Conservation (phyloP, 2,888 invertebrate genomes). For the Galerucella pusilla region DNA sequence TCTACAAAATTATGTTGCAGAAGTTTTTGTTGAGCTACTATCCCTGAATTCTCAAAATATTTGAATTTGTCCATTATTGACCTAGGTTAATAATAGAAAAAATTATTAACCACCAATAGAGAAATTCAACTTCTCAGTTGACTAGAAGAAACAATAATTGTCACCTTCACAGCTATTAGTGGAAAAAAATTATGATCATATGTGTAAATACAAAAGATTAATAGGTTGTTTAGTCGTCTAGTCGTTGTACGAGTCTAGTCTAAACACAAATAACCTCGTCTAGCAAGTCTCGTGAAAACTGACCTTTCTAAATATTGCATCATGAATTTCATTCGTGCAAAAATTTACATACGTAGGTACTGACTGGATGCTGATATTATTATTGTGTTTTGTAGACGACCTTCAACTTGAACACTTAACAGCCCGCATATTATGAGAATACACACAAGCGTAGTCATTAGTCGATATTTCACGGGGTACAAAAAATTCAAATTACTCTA, state of each 20-base stretch:
- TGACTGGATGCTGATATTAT: constrained; percentile 39
- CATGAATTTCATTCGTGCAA: constrained; percentile 42
- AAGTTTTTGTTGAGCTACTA: too few species aligned
- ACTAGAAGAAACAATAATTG: too few species aligned
- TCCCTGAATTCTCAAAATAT: too few species aligned
- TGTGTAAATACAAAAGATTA: neutral
- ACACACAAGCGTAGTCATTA: neutral
- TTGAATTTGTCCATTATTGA: too few species aligned
- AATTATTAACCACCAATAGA: too few species aligned
- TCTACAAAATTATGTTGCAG: too few species aligned
- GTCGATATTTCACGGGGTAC: neutral
- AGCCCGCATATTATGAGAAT: constrained; percentile 23
- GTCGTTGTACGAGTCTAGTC: constrained; percentile 30
- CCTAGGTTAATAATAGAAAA: too few species aligned
- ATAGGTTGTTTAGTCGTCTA: constrained; percentile 13
- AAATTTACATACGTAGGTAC: constrained; percentile 41
- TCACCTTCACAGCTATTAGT: too few species aligned
- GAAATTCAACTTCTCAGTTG: too few species aligned
- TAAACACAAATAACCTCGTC: constrained; percentile 38
- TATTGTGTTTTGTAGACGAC: constrained; percentile 44
- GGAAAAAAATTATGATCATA: neutral
- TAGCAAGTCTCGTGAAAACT: constrained; percentile 42
- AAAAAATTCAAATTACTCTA: neutral
- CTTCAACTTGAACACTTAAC: constrained; percentile 42
- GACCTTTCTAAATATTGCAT: constrained; percentile 44